Conservation (phyloP, 30 jellyfish, hydroid and myxozoan species). For the Chrysaora quinquecirrha region DNA sequence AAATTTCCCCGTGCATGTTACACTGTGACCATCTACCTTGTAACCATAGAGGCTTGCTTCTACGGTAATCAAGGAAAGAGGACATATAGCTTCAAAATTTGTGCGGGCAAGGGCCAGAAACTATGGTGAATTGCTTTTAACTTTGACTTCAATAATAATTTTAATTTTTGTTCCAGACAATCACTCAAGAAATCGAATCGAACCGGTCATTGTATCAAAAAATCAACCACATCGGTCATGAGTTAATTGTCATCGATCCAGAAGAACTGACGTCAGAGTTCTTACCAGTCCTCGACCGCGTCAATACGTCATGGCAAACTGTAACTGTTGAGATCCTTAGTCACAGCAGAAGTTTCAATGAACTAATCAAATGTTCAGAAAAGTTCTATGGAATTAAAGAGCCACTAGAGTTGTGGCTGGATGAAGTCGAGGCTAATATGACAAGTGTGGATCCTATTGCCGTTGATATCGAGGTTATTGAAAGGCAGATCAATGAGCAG, state of each 20-base stretch:
- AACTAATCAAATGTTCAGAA: constrained; percentile 95
- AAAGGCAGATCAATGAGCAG: constrained; percentile 81
- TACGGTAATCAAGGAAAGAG: no score
- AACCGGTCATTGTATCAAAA: constrained; percentile 88
- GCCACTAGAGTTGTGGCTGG: constrained; percentile 91
- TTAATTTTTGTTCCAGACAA: constrained; percentile 34
- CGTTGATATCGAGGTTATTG: constrained; percentile 70
- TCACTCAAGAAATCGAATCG: constrained; percentile 86
- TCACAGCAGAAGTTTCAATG: constrained; percentile 91
- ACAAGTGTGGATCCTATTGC: constrained; percentile 80
- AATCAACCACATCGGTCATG: constrained; percentile 96
- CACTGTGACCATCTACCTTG: no score
- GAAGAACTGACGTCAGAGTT: constrained; percentile 71
- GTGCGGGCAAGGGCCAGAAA: no score
- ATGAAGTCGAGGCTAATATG: constrained; percentile 76
- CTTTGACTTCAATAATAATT: no score
- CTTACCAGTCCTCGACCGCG: constrained; percentile 81
- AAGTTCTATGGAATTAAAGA: constrained; percentile 84
- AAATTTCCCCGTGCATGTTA: no score
- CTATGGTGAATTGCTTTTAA: no score
- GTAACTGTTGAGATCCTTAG: constrained; percentile 83
- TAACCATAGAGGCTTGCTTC: no score
- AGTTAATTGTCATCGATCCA: constrained; percentile 76
- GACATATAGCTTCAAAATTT: no score
- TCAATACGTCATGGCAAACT: constrained; percentile 94